Evolutionary conservation across 2,797 vertebrate genomes (phyloP).

Genomic region (Prunella strophiata): DNA sequence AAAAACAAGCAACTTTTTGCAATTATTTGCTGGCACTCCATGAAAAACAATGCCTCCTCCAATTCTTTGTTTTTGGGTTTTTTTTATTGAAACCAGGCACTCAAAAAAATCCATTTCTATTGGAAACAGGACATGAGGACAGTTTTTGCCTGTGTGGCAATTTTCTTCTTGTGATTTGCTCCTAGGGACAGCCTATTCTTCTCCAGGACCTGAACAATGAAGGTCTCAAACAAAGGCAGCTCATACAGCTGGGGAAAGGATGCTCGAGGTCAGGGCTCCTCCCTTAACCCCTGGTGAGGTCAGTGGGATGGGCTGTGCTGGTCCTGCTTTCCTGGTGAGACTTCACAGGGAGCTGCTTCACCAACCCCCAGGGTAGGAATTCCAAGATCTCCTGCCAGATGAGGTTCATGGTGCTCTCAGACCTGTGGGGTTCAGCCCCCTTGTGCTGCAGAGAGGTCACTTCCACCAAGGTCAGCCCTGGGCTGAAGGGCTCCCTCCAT

Average conservation of each 20-base stretch:
- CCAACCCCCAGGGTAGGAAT: not conserved
- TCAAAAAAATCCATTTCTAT: slow-evolving; percentile 9
- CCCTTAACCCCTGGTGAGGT: not conserved
- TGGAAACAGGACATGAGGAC: slow-evolving; percentile 43
- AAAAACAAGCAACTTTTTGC: slow-evolving; percentile 9
- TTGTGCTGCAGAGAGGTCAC: not conserved
- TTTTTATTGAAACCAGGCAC: slow-evolving; percentile 55
- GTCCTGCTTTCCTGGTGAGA: not conserved
- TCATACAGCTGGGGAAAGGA: slow-evolving; percentile 31
- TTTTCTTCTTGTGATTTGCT: not conserved
- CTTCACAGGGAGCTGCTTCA: not conserved
- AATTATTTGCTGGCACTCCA: slow-evolving; percentile 26
- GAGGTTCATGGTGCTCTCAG: not conserved
- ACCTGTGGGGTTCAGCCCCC: not conserved
- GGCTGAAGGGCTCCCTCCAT: not conserved
- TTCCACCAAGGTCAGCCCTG: not conserved
- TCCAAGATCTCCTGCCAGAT: not conserved
- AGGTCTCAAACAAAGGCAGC: not conserved
- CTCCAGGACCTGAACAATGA: slow-evolving; percentile 36
- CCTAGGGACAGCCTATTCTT: slow-evolving; percentile 1
- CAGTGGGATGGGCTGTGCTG: not conserved
- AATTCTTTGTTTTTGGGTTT: not conserved
- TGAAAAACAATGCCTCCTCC: slow-evolving; percentile 42
- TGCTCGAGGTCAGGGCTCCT: not conserved
- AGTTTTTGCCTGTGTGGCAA: slow-evolving; percentile 35